Evolutionary conservation across 2,113 vertebrate genomes (phyloP), one percentile per base, ranked within the genome.

Genomic region (Mesembrinibis cayennensis): DNA sequence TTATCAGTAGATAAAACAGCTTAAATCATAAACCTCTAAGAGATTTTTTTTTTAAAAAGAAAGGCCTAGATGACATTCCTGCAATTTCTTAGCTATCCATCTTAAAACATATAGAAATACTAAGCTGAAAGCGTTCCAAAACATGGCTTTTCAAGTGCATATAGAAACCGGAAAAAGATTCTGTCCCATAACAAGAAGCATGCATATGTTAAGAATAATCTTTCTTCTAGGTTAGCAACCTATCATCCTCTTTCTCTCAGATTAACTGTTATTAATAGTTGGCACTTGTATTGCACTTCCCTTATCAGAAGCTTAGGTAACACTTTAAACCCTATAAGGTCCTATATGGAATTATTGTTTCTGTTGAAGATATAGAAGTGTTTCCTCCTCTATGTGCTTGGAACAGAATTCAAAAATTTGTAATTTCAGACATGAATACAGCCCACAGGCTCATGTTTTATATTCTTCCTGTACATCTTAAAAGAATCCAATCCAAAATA

Each of bases 1-100:
- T 25, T 73, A 82, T 61, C 94, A 93, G 63, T 53, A 95, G 92
- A 91, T 58, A 59, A 94, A 89, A 78, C 12, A 91, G 84, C 44
- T 82, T 83, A 90, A 90, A 77, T 38, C 25, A 50, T 17, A 81
- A 69, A 77, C 29, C 5, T 67, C 47, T 29, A 27, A 44, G 8
- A 59, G 13, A 34, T 5, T 11, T 32, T 49, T n/a, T 40, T 49
- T 61, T 38, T 29, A 9, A 52, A 63, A 55, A 73, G 47, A 65
- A 56, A 70, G 0, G 17, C 3, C 3, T 52, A 61, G 10, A 29
- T 73, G 4, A 32, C 4, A 0, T 16, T 62, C 14, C 56, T 47
- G 29, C 22, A 59, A 14, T 71, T 86, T 79, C 73, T 85, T 34
- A 63, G n/a, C 16, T 63, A 25, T 10, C 40, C 6, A 15, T 59